These are phyloP conservation scores for Octomys mimax DNA, from an alignment of 2,797 vertebrate species.

Conservation along the genomic window DNA sequence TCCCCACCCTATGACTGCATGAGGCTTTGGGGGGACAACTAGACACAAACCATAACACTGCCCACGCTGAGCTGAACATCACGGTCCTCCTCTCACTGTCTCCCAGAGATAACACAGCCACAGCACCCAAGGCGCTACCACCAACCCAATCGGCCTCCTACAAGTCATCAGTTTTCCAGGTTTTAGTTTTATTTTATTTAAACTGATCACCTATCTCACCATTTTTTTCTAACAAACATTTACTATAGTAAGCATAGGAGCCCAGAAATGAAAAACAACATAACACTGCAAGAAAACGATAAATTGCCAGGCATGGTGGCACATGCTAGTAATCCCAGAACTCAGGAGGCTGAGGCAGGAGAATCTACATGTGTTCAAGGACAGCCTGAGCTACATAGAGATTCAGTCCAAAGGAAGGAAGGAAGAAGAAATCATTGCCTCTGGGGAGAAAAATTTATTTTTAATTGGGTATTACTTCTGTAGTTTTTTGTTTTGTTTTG, in stretches of 20 bases:
- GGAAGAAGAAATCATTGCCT: background rate
- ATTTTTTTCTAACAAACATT: conserved; percentile 7
- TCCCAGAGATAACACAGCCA: background rate
- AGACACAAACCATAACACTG: too few species aligned
- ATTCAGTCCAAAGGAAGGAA: background rate
- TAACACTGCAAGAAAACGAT: background rate
- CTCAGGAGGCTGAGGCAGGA: background rate
- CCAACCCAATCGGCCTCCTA: background rate
- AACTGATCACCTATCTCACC: background rate
- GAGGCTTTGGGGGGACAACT: too few species aligned
- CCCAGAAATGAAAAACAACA: background rate
- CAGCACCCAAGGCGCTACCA: background rate
- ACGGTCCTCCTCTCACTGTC: background rate
- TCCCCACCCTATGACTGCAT: too few species aligned
- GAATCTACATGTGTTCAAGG: background rate
- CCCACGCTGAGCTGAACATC: background rate
- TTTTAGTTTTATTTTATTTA: conserved; percentile 6
- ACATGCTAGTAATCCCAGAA: background rate
- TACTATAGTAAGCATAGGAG: background rate
- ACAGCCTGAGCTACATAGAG: background rate
- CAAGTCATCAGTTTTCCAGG: background rate
- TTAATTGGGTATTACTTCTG: background rate
- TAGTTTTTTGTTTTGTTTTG: background rate
- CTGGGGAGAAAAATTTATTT: background rate
- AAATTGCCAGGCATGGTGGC: background rate